A percentile compares a stretch with the other conserved stretches of the same genome.
These are phyloP conservation scores for Vanessa tameamea DNA, from an alignment of 1,140 invertebrate species.

Conservation along the genomic window DNA sequence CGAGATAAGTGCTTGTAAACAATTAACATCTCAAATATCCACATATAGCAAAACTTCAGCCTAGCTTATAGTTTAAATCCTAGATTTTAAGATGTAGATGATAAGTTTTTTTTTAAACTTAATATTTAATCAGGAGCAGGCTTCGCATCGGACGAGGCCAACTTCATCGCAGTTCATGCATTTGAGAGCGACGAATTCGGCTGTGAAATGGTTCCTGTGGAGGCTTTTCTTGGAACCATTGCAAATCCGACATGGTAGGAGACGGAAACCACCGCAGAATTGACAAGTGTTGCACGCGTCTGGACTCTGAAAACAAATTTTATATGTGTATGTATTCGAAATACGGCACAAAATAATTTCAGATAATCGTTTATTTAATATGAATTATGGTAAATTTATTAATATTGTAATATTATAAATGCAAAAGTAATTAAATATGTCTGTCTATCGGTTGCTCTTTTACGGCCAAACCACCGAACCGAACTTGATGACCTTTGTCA, in stretches of 20 bases:
- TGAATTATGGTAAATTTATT: too few species aligned
- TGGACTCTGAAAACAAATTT: conserved; percentile 84
- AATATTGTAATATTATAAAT: too few species aligned
- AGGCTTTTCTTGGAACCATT: conserved; percentile 97
- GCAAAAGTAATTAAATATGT: too few species aligned
- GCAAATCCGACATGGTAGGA: conserved; percentile 93
- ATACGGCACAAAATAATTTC: too few species aligned
- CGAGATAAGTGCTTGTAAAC: too few species aligned
- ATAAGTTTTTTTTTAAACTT: neutral
- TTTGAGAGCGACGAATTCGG: conserved; percentile 96
- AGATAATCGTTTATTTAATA: too few species aligned
- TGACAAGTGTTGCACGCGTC: conserved; percentile 90
- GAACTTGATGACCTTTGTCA: too few species aligned
- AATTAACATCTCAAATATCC: too few species aligned
- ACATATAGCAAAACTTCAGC: too few species aligned
- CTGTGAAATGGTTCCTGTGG: conserved; percentile 95
- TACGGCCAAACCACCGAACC: too few species aligned
- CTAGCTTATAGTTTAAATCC: neutral
- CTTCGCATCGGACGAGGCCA: conserved; percentile 92
- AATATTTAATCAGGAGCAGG: conserved; percentile 81
- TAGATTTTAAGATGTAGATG: neutral
- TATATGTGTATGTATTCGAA: neutral
- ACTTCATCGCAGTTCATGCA: conserved; percentile 98
- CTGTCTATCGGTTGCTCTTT: too few species aligned
- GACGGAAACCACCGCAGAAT: conserved; percentile 93